Conservation (phyloP, 2,888 invertebrate genomes). For the Cordilura impudica region DNA sequence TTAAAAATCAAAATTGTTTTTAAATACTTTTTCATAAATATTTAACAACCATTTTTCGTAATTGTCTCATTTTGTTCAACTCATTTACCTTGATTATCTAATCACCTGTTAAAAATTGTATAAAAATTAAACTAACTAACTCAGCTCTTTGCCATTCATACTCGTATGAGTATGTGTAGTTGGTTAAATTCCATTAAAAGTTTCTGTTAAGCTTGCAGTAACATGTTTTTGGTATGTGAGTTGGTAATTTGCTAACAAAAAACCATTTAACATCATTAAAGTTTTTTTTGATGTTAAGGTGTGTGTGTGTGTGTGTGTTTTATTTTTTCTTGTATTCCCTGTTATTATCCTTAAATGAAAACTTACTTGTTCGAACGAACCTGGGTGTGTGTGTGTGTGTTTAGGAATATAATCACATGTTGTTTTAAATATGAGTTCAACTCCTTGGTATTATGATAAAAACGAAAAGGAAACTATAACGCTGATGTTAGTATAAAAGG, state of each 20-base stretch:
- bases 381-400: neutral
- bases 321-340: constrained; percentile 40
- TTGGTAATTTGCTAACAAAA: constrained; percentile 60
- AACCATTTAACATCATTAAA: constrained; percentile 60
- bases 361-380: neutral
- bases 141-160: constrained; percentile 14
- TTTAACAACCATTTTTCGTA: constrained; percentile 43
- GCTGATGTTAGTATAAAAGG: neutral
- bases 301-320: neutral
- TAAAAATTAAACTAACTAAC: constrained; percentile 28
- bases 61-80: constrained; percentile 58
- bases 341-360: constrained; percentile 49
- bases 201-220: constrained; percentile 54
- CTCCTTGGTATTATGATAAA: constrained; percentile 27
- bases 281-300: constrained; percentile 33
- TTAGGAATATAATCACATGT: neutral
- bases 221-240: constrained; percentile 37
- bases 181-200: constrained; percentile 57
- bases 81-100: constrained; percentile 59
- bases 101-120: constrained; percentile 58
- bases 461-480: constrained; percentile 13
- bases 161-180: neutral
- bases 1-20: constrained; percentile 43
- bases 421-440: neutral
- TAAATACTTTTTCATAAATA: constrained; percentile 55